Conservation (phyloP, 2,113 vertebrate species). For the Odobenus rosmarus region DNA sequence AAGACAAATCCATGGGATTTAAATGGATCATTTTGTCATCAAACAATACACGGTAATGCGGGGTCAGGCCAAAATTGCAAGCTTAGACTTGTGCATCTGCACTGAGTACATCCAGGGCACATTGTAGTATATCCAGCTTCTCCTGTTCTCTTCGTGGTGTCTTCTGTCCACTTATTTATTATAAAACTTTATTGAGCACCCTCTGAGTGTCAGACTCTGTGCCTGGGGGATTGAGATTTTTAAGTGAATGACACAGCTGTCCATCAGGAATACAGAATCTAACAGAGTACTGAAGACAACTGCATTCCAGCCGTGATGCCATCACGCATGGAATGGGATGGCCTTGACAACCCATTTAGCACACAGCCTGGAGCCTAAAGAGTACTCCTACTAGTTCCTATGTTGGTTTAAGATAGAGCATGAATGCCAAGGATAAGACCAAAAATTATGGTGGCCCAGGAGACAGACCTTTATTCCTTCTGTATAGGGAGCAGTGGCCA, state of each 20-base stretch:
- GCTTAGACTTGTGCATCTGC: slow-evolving; percentile 59
- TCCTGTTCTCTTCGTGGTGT: not conserved
- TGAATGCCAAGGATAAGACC: not conserved
- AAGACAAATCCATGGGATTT: slow-evolving; percentile 39
- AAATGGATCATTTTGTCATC: slow-evolving; percentile 79
- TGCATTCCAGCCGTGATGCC: too few species aligned
- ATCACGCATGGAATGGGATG: fast-evolving
- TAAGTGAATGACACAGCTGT: not conserved
- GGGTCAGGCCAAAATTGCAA: slow-evolving; percentile 73
- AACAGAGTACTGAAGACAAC: not conserved
- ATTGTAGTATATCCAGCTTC: fast-evolving
- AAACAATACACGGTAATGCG: slow-evolving; percentile 71
- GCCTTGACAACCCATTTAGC: not conserved
- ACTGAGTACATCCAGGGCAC: fast-evolving
- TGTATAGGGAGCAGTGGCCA: fast-evolving
- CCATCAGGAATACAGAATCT: not conserved
- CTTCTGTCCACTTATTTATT: not conserved
- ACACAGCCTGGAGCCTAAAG: not conserved
- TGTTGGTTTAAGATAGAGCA: not conserved
- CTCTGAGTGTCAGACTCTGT: not conserved
- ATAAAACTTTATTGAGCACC: not conserved
- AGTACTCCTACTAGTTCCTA: not conserved
- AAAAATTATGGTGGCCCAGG: fast-evolving
- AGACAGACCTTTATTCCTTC: not conserved
- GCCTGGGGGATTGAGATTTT: not conserved